Evolutionary conservation across 2,888 invertebrate species (phyloP), one percentile per base, ranked within the genome.

Genomic region (Apodemia duryi): DNA sequence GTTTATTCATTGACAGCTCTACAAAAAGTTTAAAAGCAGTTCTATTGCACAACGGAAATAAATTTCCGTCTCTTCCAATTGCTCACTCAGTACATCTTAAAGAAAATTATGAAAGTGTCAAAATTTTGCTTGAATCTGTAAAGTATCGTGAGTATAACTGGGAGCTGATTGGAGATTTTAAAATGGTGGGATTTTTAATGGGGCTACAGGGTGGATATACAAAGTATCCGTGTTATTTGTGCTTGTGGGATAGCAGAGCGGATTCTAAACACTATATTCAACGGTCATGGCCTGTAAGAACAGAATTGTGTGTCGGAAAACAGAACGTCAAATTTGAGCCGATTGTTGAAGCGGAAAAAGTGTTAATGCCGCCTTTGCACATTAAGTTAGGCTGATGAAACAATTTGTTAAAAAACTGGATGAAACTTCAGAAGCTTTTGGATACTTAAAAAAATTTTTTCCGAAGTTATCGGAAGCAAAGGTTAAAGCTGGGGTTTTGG

Each of bases 1-100:
- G 70, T 65, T 43, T 72, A 46, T 73, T 72, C 68, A 72, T 72
- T 38, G 72, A 73, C 67, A 68, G 68, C 67, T 74, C 72, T 67
- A 69, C 69, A 70, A 71, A 62, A 71, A 72, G 72, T 57, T 69
- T 71, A 67, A 73, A 72, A 67, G 72, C 71, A 66, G 72, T 73
- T 67, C 68, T 72, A 35, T 46, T 72, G 9, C 72, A 71, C 65
- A 70, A 73, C 60, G 70, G 70, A 66, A 73, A 73, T 63, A 68
- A 68, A 71, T 71, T 69, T 71, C 69, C 69, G 10, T 70, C 68
- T 66, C 65, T 70, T 66, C 72, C 72, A 21, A 2, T 73, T n/a
- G 72, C 70, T 65, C 67, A 73, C 51, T 71, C 73, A 21, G 69
- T 71, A 61, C 28, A 29, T 13, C 63, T 65, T 32, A 67, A 67